Percentiles rank a stretch among this genome's conserved stretches.
Evolutionary conservation across 2,113 vertebrate species (phyloP).

Genomic region (Campylorhamphus procurvoides): DNA sequence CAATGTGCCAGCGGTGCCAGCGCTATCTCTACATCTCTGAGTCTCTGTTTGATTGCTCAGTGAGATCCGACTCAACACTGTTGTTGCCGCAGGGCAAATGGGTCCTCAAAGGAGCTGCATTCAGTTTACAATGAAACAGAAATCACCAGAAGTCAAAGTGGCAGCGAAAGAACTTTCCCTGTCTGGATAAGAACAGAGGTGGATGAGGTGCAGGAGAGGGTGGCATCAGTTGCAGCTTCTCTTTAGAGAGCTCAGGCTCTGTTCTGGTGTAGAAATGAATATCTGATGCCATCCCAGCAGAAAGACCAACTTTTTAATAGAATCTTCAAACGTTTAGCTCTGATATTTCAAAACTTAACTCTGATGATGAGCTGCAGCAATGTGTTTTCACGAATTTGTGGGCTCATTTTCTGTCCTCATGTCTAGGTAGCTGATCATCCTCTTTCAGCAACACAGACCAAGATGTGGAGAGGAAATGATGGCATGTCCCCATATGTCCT

Average conservation of each 20-base stretch:
- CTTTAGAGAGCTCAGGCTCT: background rate
- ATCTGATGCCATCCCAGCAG: background rate
- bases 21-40: background rate
- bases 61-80: background rate
- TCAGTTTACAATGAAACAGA: background rate
- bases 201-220: rapidly evolving
- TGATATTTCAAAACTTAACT: background rate
- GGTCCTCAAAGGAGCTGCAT: background rate
- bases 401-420: background rate
- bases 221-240: background rate
- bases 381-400: background rate
- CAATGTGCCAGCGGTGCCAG: background rate
- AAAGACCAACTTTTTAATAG: background rate
- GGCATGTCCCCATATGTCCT: rapidly evolving
- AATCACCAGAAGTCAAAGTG: background rate
- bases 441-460: background rate
- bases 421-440: background rate
- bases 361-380: background rate
- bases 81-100: background rate
- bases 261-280: background rate
- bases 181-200: background rate
- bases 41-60: background rate
- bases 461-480: background rate
- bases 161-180: background rate
- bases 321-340: background rate